These are phyloP conservation scores for Leiothrix lutea DNA, from an alignment of 2,113 vertebrate genomes.

Conservation along the genomic window DNA sequence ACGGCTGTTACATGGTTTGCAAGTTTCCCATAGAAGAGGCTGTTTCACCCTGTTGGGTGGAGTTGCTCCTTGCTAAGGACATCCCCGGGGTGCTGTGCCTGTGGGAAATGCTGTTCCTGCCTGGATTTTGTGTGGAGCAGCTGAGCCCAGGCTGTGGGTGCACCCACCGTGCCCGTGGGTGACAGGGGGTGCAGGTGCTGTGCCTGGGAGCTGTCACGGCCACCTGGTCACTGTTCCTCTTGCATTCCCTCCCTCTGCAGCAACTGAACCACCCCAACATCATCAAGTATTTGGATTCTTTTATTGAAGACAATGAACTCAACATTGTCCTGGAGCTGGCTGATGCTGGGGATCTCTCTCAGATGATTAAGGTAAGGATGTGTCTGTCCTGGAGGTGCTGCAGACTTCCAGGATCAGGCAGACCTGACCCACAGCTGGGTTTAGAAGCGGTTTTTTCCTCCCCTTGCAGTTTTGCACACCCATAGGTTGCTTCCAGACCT, in stretches of 20 bases:
- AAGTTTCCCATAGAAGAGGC: background rate
- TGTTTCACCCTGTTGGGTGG: background rate
- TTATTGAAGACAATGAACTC: slow-evolving; percentile 84
- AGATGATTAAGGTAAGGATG: slow-evolving; percentile 84
- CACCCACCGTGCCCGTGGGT: fast-evolving
- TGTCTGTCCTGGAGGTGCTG: background rate
- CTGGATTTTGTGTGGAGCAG: background rate
- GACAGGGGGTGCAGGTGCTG: background rate
- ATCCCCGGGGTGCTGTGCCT: background rate
- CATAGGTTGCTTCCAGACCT: background rate
- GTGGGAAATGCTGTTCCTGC: background rate
- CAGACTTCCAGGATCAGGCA: fast-evolving
- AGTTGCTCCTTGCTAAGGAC: background rate
- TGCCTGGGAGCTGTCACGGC: fast-evolving
- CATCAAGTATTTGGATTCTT: slow-evolving; percentile 86
- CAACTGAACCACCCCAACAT: slow-evolving; percentile 88
- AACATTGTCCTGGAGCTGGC: slow-evolving; percentile 86
- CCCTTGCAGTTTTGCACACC: background rate
- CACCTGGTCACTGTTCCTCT: background rate
- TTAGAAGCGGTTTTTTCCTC: fast-evolving
- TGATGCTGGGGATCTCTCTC: slow-evolving; percentile 82
- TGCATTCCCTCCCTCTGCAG: slow-evolving; percentile 45
- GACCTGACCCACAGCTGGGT: fast-evolving
- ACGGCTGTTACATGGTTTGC: background rate
- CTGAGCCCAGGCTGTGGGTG: background rate